Evolutionary conservation across 2,888 invertebrate genomes (phyloP), one percentile per base, ranked within the genome.

Genomic region (Gastracanthus pulcherrimus): DNA sequence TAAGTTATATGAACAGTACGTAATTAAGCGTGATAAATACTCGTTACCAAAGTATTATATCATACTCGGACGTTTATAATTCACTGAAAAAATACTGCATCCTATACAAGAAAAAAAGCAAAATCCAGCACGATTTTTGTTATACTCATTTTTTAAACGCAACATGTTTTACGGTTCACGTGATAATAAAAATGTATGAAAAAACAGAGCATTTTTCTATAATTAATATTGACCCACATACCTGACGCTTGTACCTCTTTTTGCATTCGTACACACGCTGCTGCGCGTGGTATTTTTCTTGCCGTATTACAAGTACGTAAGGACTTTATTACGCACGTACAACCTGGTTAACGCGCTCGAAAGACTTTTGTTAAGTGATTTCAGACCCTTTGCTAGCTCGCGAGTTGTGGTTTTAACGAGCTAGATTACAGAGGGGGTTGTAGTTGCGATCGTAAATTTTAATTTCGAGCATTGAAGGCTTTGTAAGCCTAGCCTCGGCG

Each of bases 361-460:
- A 36, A 64, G 64, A 71, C 77, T 78, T 78, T 78, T 78, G 70
- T 81, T 55, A 76, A 81, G 71, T 81, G 81, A 81, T 77, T 81
- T 67, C 45, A 66, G 75, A 67, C 66, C 67, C 41, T 60, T 75
- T 36, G 62, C 2, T n/a, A 48, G 71, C 31, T 7, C 36, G 9
- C 7, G 34, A n/a, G 1, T 11, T 16, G 29, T 51, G 19, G 4
- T 36, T 70, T 62, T 77, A 81, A 81, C 76, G 81, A 76, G 81
- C 64, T 31, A 76, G 81, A 76, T 76, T 76, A 76, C 70, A 62
- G 55, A 70, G 48, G 51, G 38, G 41, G 11, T 62, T 55, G 66
- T 48, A 76, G 81, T 58, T 67, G 71, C 26, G 76, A 72, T 72
- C 81, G 81, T 81, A 81, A 81, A 81, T 81, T 81, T 81, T 81